Conservation (phyloP, 2,113 vertebrate genomes). For the Pangasianodon hypophthalmus region DNA sequence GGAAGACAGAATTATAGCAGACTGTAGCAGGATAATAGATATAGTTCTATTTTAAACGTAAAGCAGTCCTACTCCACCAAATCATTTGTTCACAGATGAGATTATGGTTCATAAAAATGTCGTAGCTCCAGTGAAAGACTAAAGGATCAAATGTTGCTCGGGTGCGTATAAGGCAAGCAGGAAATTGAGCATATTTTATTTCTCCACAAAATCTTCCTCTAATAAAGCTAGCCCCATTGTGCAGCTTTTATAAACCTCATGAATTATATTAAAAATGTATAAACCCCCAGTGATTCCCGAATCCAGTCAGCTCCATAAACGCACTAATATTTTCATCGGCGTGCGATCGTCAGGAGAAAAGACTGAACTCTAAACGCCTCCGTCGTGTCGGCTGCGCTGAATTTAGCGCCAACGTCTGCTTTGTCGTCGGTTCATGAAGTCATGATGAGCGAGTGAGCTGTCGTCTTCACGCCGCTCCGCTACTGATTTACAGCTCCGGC, state of each 20-base stretch:
- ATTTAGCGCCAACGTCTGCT: slow-evolving; percentile 39
- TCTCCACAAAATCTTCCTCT: not conserved
- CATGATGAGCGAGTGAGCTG: slow-evolving; percentile 25
- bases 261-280: slow-evolving; percentile 17
- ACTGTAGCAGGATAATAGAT: not conserved
- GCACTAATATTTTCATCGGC: not conserved
- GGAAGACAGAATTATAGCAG: not conserved
- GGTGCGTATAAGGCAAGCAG: not conserved
- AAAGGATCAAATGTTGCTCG: too few relatives aligned
- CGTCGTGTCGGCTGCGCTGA: slow-evolving; percentile 29
- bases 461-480: not conserved
- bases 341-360: not conserved
- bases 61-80: not conserved
- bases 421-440: slow-evolving; percentile 39
- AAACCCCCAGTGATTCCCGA: not conserved
- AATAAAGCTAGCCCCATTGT: not conserved
- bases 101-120: not conserved
- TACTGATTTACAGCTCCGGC: slow-evolving; percentile 36
- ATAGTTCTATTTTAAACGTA: not conserved
- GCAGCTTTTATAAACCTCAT: not conserved
- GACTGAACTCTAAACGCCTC: slow-evolving; percentile 26
- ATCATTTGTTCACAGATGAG: not conserved
- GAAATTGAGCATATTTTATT: not conserved
- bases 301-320: not conserved
- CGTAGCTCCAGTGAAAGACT: not conserved